These are phyloP conservation scores for Philaethria dido DNA, from an alignment of 2,888 invertebrate genomes.

Conservation along the genomic window DNA sequence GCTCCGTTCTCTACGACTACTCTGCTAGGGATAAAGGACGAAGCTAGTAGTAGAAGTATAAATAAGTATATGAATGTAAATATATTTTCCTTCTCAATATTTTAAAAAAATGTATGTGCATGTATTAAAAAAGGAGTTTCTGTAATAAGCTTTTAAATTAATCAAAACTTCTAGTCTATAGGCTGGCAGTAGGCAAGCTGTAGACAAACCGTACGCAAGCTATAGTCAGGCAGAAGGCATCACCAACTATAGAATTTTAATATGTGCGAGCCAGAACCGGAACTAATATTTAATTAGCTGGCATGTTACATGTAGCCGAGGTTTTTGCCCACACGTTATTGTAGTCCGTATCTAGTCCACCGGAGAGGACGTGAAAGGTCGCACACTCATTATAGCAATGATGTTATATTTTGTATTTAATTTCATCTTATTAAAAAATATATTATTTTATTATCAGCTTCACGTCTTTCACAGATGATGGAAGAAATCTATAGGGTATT, in stretches of 20 bases:
- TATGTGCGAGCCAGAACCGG: slow-evolving; percentile 1
- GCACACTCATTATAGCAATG: not conserved
- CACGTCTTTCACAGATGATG: no score
- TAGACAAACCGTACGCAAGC: not conserved
- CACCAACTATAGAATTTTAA: not conserved
- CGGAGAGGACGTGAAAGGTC: not conserved
- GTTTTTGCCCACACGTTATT: slow-evolving; percentile 14
- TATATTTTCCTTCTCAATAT: no score
- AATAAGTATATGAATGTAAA: no score
- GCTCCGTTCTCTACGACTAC: no score
- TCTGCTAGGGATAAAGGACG: no score
- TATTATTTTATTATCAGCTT: no score
- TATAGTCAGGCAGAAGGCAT: not conserved
- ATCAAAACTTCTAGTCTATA: not conserved
- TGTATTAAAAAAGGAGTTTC: not conserved
- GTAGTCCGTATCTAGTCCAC: not conserved
- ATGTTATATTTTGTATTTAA: not conserved
- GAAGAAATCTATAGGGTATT: no score
- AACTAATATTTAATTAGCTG: slow-evolving; percentile 26
- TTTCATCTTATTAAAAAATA: no score
- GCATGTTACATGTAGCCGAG: slow-evolving; percentile 13
- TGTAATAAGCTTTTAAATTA: not conserved
- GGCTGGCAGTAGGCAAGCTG: not conserved
- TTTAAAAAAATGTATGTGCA: not conserved
- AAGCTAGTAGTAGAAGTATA: no score